Base-by-base conservation (phyloP, 2,797 vertebrate species). In the Sebastes paucispinis region DNA sequence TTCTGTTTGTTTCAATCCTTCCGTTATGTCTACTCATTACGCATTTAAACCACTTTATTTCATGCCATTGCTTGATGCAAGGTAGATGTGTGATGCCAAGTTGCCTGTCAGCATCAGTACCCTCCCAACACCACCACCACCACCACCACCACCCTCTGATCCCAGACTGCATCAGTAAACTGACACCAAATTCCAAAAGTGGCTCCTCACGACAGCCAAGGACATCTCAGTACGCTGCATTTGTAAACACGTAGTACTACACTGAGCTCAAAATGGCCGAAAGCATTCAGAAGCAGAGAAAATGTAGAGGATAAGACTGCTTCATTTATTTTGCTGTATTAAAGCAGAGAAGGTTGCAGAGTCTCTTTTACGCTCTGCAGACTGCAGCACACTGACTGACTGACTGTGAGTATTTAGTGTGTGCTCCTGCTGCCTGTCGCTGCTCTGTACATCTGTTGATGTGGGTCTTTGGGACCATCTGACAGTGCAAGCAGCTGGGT, bases 161-260 rank as follows among this genome's bases (percentile, higher is more conserved):
- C 84, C 87, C 89, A 93, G 90, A 93, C 92, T 91, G 86, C 91
- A 91, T 86, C 91, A 85, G 95, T 94, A 96, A 96, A 90, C 86
- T 39, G 94, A 95, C 92, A 95, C 94, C 93, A 73, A 84, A 92
- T 92, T 95, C 93, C 93, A 93, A 90, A 92, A 93, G 90, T 87
- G 85, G 85, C 93, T 94, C 87, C 80, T 75, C 31, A 74, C 86
- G 55, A 73, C 88, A 92, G 92, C 92, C 94, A 95, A 95, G 94
- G 92, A 93, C 91, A 92, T 92, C 90, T 93, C 83, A 39, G 87
- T 78, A 47, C n/a, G 18, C 75, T 71, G 82, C 84, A 81, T 90
- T 92, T 94, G 92, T 94, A 94, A 93, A 95, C 92, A 93, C 62
- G 60, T 82, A 89, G 94, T 91, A 90, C 80, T 70, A 75, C 80